A percentile compares a stretch with the other conserved stretches of the same genome.
phyloP scores from a whole-genome alignment of 2,113 vertebrate genomes.

The Eulemur macaco region DNA sequence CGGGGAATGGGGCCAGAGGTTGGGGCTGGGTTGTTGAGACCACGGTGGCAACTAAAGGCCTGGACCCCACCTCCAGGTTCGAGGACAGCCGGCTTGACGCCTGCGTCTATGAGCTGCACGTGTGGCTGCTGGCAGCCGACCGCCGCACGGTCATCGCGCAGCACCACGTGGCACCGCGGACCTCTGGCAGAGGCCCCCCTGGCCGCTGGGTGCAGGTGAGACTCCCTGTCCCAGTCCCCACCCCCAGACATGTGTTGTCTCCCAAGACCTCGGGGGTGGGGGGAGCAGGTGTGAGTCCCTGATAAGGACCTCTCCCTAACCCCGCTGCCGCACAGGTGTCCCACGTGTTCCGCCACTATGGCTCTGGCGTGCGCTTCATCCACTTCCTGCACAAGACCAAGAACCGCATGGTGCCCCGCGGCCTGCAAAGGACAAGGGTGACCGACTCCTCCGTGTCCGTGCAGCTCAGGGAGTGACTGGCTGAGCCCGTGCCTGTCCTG shows the following conservation, averaged over 20 bases:
- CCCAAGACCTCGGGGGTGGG: not conserved
- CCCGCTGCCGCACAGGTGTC: conserved; percentile 70
- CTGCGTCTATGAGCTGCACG: conserved; percentile 88
- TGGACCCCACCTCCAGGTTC: conserved; percentile 81
- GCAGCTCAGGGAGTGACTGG: conserved; percentile 78
- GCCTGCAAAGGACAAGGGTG: conserved; percentile 83
- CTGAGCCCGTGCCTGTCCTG: not conserved
- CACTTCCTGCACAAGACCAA: conserved; percentile 89
- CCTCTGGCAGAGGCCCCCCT: conserved; percentile 23
- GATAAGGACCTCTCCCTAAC: not conserved
- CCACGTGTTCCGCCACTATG: conserved; percentile 79
- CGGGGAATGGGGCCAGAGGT: fast-evolving
- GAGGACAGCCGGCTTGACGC: conserved; percentile 89
- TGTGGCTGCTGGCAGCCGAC: conserved; percentile 87
- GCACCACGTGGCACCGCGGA: conserved; percentile 73
- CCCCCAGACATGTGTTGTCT: fast-evolving
- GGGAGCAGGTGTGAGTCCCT: not conserved
- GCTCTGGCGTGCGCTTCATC: conserved; percentile 84
- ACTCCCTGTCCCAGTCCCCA: not conserved
- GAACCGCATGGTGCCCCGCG: conserved; percentile 79
- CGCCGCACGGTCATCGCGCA: conserved; percentile 84
- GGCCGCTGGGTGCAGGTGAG: conserved; percentile 72
- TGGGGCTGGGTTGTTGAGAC: not conserved
- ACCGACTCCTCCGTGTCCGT: conserved; percentile 86
- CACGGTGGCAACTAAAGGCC: not conserved